Evolutionary conservation across 2,888 invertebrate genomes (phyloP), one percentile per base, ranked within the genome.

Genomic region (Malthinus seriepunctatus): DNA sequence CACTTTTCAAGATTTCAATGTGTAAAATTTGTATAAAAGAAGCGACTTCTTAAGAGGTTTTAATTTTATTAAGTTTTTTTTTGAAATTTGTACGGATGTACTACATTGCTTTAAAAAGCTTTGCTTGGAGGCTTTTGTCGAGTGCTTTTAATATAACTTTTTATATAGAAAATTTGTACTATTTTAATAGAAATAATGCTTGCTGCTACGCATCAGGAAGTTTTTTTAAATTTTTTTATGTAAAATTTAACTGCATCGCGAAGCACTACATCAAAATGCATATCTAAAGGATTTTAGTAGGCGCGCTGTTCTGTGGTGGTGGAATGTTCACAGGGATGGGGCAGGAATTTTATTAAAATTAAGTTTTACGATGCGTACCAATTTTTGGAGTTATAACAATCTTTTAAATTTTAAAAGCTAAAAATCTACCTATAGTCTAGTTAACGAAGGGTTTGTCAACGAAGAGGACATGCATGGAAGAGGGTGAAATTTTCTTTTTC

Each of bases 51-150:
- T 62, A 51, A 53, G 56, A 67, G 61, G 58, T 65, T 65, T 67
- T 67, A 67, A 67, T 67, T 67, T 61, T 63, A 67, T 65, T 63
- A 60, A 14, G 54, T 49, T 55, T 53, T 38, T 45, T 57, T 54
- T 61, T 60, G 60, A 62, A 57, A 64, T 57, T 60, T 51, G 56
- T 58, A 60, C 50, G 61, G 57, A 47, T 33, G 47, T 9, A 49
- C 32, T 23, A 3, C 23, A 23, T n/a, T n/a, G n/a, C 23, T 23
- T 23, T 23, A 5, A 5, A 23, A 23, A 5, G 23, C 23, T 23
- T 23, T 5, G 23, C 23, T 23, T 5, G 23, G 23, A 23, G 23
- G 23, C 23, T 23, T 32, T 56, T 47, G 49, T 34, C 31, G 15
- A 23, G 4, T 12, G 49, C 42, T 51, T 42, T 9, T 32, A 14